phyloP scores from a whole-genome alignment of 1,140 invertebrate species.

The Antheraea pernyi region DNA sequence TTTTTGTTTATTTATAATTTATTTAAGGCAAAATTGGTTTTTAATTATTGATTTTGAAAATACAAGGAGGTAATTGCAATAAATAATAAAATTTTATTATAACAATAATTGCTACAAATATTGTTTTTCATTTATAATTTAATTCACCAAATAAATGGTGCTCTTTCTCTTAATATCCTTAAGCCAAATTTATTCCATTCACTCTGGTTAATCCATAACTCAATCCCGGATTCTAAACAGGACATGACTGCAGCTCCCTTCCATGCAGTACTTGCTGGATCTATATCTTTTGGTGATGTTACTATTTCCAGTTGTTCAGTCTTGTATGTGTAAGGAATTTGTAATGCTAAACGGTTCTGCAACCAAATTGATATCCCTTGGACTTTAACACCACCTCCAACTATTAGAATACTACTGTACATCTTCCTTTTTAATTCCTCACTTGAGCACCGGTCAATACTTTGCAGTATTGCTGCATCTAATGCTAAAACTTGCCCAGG shows the following conservation, averaged over 20 bases:
- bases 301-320: constrained; percentile 91
- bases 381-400: constrained; percentile 95
- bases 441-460: constrained; percentile 92
- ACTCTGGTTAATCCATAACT: constrained; percentile 92
- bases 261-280: constrained; percentile 93
- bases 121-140: background rate
- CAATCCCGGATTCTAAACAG: constrained; percentile 94
- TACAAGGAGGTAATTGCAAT: too few species aligned
- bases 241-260: constrained; percentile 97
- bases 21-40: too few species aligned
- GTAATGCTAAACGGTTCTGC: constrained; percentile 90
- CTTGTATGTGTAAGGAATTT: constrained; percentile 89
- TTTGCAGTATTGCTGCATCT: constrained; percentile 94
- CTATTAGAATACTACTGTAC: constrained; percentile 95
- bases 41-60: too few species aligned
- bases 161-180: constrained; percentile 91
- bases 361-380: constrained; percentile 93
- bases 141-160: constrained; percentile 83
- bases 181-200: constrained; percentile 95
- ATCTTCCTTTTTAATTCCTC: constrained; percentile 96
- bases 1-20: too few species aligned
- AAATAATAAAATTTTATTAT: too few species aligned
- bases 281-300: constrained; percentile 92
- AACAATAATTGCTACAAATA: background rate
- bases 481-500: constrained; percentile 91